Conservation (phyloP, 2,113 vertebrate genomes). For the Patagioenas fasciata region DNA sequence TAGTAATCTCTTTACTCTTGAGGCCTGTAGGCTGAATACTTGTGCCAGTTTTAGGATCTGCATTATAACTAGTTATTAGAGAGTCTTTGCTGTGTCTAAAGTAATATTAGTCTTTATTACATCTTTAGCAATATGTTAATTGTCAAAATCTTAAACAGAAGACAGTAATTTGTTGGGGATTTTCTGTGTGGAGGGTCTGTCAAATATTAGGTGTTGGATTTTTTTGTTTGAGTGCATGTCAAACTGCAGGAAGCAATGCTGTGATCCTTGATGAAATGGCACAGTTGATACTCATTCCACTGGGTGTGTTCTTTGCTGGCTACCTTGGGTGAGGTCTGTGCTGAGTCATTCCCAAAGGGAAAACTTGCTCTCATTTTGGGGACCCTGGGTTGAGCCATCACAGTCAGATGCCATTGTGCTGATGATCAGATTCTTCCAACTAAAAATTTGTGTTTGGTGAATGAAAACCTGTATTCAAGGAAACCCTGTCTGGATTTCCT, state of each 20-base stretch:
- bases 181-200: background rate
- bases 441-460: background rate
- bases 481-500: background rate
- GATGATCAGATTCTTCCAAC: background rate
- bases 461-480: background rate
- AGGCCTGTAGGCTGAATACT: background rate
- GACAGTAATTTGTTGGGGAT: background rate
- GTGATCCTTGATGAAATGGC: background rate
- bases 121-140: background rate
- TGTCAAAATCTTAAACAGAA: background rate
- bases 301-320: background rate
- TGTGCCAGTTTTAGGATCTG: background rate
- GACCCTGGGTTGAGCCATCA: background rate
- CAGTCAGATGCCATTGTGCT: background rate
- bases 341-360: background rate
- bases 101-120: background rate
- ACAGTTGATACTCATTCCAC: accelerated
- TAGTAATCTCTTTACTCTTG: background rate
- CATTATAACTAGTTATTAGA: background rate
- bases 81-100: background rate
- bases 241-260: background rate
- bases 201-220: background rate
- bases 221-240: background rate
- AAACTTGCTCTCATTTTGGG: background rate
- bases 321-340: background rate